Conservation (phyloP, 2,888 invertebrate genomes). For the Agrochola lota region DNA sequence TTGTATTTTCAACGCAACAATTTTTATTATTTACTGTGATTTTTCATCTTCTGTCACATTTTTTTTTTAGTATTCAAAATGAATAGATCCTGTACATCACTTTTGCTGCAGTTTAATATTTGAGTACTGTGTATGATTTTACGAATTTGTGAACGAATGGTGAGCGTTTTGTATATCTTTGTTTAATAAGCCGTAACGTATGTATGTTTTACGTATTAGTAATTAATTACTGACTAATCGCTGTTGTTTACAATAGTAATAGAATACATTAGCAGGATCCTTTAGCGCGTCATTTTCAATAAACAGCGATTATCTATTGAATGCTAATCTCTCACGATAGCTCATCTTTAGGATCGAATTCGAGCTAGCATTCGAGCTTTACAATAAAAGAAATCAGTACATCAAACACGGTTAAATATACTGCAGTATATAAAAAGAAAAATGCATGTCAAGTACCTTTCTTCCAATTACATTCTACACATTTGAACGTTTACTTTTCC, state of each 20-base stretch:
- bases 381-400: neutral
- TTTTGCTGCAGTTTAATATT: neutral
- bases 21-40: conserved; percentile 17
- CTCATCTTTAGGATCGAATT: neutral
- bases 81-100: neutral
- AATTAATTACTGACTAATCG: no score
- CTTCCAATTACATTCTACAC: conserved; percentile 10
- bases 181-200: no score
- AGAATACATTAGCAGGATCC: neutral
- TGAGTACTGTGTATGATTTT: neutral
- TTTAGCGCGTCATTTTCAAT: neutral
- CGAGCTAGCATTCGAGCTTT: neutral
- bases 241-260: no score
- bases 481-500: conserved; percentile 3
- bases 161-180: neutral
- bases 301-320: neutral
- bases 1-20: conserved; percentile 11
- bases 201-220: no score
- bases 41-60: conserved; percentile 23
- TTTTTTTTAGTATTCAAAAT: conserved; percentile 10
- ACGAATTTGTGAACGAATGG: neutral
- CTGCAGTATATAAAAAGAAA: neutral
- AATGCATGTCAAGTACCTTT: neutral
- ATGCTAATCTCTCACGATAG: neutral
- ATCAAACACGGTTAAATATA: neutral